Percentiles rank a stretch among this genome's conserved stretches.
Evolutionary conservation across 2,797 vertebrate species (phyloP).

Genomic region (Mus minutoides): DNA sequence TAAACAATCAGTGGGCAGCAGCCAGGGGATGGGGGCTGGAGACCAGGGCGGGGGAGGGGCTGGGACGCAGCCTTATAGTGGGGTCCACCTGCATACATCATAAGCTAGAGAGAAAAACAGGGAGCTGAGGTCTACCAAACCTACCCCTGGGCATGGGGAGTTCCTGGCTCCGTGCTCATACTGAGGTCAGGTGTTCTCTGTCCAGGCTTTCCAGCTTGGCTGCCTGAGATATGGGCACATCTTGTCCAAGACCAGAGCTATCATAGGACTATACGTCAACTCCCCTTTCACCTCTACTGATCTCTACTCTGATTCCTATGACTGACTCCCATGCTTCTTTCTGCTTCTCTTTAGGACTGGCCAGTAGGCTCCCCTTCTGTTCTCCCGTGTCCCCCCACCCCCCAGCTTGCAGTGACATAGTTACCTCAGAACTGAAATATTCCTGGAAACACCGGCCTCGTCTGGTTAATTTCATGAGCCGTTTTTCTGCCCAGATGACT

Average conservation of each 20-base stretch:
- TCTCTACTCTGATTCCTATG: neutral
- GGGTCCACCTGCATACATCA: conserved; percentile 60
- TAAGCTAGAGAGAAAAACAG: neutral
- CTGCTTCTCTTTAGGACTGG: conserved; percentile 59
- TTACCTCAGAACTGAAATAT: conserved; percentile 86
- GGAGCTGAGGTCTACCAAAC: neutral
- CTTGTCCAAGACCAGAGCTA: neutral
- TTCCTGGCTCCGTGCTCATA: rapidly evolving
- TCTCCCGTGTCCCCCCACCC: conserved; percentile 27
- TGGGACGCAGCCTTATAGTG: neutral
- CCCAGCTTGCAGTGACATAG: conserved; percentile 72
- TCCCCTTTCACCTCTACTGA: neutral
- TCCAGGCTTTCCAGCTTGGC: neutral
- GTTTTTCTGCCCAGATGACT: conserved; percentile 80
- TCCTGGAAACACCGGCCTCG: conserved; percentile 83
- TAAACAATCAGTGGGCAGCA: conserved; percentile 86
- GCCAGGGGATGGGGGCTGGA: conserved; percentile 46
- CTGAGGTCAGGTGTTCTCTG: conserved; percentile 59
- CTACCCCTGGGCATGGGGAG: neutral
- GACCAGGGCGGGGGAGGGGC: conserved; percentile 36
- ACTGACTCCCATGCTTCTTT: conserved; percentile 20
- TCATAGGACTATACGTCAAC: neutral
- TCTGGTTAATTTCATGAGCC: conserved; percentile 84
- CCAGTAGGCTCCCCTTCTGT: conserved; percentile 57
- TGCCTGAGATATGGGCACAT: neutral